These are phyloP conservation scores for Euwallacea fornicatus DNA, from an alignment of 1,140 invertebrate species.

Conservation along the genomic window DNA sequence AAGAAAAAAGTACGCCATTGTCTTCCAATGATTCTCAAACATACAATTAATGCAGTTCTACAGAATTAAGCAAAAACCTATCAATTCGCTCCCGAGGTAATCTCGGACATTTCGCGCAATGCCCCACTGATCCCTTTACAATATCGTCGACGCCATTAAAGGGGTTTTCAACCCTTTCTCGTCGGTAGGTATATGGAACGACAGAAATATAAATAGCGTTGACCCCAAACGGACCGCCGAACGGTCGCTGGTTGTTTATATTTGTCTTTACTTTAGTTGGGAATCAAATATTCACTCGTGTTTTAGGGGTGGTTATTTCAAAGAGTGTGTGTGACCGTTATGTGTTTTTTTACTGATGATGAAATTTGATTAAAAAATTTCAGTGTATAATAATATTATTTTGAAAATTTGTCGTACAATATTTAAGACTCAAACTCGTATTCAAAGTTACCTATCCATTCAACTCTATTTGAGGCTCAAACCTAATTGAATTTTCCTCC, in stretches of 20 bases:
- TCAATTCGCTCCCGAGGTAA: conserved; percentile 13
- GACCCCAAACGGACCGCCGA: not conserved
- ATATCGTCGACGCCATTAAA: conserved; percentile 24
- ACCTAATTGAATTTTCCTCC: too few relatives aligned
- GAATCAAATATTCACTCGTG: conserved; percentile 17
- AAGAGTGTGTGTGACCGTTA: not conserved
- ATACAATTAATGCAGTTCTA: too few relatives aligned
- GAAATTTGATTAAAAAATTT: too few relatives aligned
- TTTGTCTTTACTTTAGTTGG: not conserved
- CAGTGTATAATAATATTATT: too few relatives aligned
- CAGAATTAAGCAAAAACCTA: not conserved
- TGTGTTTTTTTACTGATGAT: too few relatives aligned
- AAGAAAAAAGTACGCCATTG: too few relatives aligned
- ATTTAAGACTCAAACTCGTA: too few relatives aligned
- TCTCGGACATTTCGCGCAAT: not conserved
- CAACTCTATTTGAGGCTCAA: too few relatives aligned
- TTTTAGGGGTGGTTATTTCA: conserved; percentile 6
- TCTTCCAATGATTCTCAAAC: too few relatives aligned
- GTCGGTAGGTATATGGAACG: not conserved
- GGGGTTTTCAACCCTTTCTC: conserved; percentile 15
- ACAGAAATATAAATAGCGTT: conserved; percentile 6
- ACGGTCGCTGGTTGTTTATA: conserved; percentile 2
- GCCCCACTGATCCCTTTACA: conserved; percentile 14
- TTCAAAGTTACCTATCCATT: too few relatives aligned
- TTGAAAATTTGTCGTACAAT: too few relatives aligned